Evolutionary conservation across 2,797 vertebrate genomes (phyloP).

Genomic region (Dendrocincla tyrannina): DNA sequence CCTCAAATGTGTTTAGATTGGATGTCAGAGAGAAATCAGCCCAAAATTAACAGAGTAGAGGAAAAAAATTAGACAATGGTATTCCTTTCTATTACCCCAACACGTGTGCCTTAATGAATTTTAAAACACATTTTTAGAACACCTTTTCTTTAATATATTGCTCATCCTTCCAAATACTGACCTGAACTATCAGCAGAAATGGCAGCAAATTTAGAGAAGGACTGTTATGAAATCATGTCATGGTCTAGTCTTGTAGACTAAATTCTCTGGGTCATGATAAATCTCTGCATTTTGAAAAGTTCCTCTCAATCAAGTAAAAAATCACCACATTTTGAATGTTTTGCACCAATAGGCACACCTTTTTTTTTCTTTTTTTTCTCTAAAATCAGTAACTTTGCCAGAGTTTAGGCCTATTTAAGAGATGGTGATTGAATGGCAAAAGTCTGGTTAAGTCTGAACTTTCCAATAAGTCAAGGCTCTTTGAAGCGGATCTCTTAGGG

Average conservation of each 20-base stretch:
- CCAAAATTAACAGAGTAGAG: background rate
- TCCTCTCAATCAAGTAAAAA: background rate
- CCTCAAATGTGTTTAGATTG: background rate
- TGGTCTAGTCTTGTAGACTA: background rate
- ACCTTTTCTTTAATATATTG: background rate
- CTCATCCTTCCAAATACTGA: background rate
- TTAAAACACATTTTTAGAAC: background rate
- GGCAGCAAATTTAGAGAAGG: background rate
- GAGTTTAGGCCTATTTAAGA: background rate
- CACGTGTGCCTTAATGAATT: background rate
- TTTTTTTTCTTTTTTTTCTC: background rate
- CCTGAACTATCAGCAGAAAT: background rate
- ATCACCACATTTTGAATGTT: background rate
- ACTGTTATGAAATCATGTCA: background rate
- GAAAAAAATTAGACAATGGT: background rate
- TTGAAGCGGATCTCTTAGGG: background rate
- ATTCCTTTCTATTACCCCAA: background rate
- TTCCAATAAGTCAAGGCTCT: background rate
- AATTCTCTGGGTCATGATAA: background rate
- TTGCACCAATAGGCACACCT: background rate
- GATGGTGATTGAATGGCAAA: background rate
- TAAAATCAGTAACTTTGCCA: background rate
- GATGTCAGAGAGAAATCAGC: background rate
- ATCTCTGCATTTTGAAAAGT: background rate
- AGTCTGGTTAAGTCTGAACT: background rate